phyloP scores from a whole-genome alignment of 2,797 vertebrate species.

The Spinus olivaceus region DNA sequence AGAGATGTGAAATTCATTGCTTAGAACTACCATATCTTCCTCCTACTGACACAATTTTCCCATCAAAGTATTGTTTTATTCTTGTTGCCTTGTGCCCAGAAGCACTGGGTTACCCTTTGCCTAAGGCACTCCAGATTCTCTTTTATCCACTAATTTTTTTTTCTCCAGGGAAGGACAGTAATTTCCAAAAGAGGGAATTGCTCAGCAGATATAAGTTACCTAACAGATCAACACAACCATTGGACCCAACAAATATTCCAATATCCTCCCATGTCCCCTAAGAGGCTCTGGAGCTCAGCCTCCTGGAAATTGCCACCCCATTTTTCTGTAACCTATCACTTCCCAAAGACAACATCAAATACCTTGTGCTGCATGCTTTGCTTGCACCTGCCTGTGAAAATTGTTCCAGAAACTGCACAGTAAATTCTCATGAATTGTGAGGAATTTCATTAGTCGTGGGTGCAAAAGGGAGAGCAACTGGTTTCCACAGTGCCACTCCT shows the following conservation, averaged over 20 bases:
- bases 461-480: background rate
- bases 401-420: background rate
- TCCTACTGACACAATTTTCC: background rate
- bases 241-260: background rate
- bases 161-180: background rate
- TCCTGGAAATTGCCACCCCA: background rate
- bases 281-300: background rate
- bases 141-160: background rate
- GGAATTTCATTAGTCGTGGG: background rate
- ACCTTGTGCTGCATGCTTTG: background rate
- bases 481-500: background rate
- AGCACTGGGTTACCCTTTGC: background rate
- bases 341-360: background rate
- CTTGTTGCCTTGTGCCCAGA: background rate
- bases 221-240: background rate
- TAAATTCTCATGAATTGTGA: background rate
- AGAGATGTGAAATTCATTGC: background rate
- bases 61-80: background rate
- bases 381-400: background rate
- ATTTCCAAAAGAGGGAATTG: background rate
- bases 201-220: background rate
- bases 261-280: background rate
- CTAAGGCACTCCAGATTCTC: background rate
- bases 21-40: background rate
- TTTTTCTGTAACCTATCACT: background rate